Percentiles rank a stretch among this genome's conserved stretches.
Conservation (phyloP, 2,113 vertebrate species). For the Brachionichthys hirsutus region DNA sequence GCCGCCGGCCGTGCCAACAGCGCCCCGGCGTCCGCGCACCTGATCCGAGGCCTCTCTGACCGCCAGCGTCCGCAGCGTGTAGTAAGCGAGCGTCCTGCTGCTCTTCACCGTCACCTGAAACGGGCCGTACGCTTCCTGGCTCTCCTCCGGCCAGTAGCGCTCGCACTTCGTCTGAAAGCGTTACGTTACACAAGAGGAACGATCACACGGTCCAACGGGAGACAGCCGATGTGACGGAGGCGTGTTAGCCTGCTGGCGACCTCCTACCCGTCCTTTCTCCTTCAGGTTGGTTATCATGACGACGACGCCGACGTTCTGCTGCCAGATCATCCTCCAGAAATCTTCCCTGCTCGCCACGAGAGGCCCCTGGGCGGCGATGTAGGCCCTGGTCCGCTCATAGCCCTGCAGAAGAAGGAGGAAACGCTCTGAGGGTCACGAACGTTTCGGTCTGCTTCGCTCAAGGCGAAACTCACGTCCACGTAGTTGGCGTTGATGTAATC, state of each 20-base stretch:
- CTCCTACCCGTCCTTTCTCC: conserved; percentile 94
- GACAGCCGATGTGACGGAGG: too few species aligned
- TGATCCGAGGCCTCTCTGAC: conserved; percentile 87
- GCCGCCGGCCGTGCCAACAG: too few species aligned
- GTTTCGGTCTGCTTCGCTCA: too few species aligned
- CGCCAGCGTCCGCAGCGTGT: conserved; percentile 88
- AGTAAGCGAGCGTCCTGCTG: conserved; percentile 88
- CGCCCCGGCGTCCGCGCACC: conserved; percentile 65
- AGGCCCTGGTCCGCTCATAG: conserved; percentile 91
- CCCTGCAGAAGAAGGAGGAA: conserved; percentile 75
- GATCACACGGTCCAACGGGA: too few species aligned
- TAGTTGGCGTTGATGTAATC: conserved; percentile 99
- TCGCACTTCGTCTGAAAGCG: conserved; percentile 96
- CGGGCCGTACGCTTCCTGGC: conserved; percentile 91
- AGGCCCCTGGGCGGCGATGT: conserved; percentile 95
- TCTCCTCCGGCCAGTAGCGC: conserved; percentile 94
- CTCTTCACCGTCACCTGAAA: conserved; percentile 90
- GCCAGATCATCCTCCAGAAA: conserved; percentile 99
- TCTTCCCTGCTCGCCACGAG: conserved; percentile 90
- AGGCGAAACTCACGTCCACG: conserved; percentile 85
- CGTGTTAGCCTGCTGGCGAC: too few species aligned
- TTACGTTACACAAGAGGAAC: too few species aligned
- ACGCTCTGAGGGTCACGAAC: too few species aligned
- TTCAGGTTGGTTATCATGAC: conserved; percentile 98
- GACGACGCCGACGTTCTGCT: conserved; percentile 93